Base-by-base conservation (phyloP, 2,797 vertebrate genomes). In the Botia kubotai region DNA sequence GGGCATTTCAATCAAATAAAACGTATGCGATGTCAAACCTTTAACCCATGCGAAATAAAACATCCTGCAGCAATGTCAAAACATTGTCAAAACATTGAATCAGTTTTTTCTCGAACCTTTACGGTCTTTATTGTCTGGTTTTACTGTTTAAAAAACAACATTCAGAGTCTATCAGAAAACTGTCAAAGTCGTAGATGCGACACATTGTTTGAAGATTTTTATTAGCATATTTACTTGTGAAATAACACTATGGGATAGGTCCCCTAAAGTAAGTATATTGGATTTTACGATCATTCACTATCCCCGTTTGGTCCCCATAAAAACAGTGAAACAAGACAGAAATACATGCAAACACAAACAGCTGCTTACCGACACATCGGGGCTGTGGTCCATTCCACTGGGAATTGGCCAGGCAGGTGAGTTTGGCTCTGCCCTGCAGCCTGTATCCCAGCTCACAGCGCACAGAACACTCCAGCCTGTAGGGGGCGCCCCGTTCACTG, bases 351-450 rank as follows among this genome's bases (percentile, higher is more conserved):
- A 43, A 50, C 1, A 80, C 29, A 60, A 19, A 66, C 14, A 39
- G 13, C 75, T 60, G 86, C 97, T 92, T 96, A 99, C 98, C 98
- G 85, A 96, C 93, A 94, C 98, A 99, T 75, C 90, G 95, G 55
- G 97, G 96, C 77, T 95, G 94, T 84, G 94, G 87, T 82, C 93
- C 93, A 88, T 96, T 98, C 98, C 98, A 99, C 85, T 95, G 95
- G 53, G 94, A 93, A 50, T 92, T 95, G 88, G 92, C 95, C 91
- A 94, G 95, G 86, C 98, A 99, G 85, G 89, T 94, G 70, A 98
- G 95, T 80, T 88, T 93, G 75, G 89, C 48, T 26, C 86, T 92
- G 72, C 97, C 97, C 85, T 96, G 95, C 75, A 98, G 85, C 85
- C 93, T 91, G 89, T 95, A 97, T 86, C 97, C 97, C 48, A 95